Conservation (phyloP, 1,140 invertebrate species). For the Drosophila chauvacae region DNA sequence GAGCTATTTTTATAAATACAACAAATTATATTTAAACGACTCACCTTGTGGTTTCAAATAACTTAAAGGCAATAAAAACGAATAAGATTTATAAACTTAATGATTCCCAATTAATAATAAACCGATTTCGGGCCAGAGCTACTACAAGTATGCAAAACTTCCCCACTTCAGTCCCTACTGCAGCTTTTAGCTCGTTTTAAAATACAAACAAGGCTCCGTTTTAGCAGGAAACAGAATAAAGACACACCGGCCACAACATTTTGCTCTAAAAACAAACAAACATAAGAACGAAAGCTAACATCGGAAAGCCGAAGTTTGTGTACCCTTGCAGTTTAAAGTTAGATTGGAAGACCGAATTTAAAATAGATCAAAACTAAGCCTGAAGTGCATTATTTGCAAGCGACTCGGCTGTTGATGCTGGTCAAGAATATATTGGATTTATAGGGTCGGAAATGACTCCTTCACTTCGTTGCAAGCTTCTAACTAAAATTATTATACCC, state of each 20-base stretch:
- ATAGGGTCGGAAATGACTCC: neutral
- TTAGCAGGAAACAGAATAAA: neutral
- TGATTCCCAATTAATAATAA: no score
- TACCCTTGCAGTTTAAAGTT: neutral
- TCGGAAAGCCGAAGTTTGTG: neutral
- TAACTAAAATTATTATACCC: neutral
- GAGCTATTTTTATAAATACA: no score
- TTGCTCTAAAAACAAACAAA: conserved; percentile 21
- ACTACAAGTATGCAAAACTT: no score
- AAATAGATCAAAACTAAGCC: no score
- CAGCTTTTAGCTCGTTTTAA: conserved; percentile 1
- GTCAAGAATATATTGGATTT: no score
- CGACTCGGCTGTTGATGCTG: no score
- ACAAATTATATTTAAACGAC: no score
- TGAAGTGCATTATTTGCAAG: no score
- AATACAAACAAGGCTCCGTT: conserved; percentile 21
- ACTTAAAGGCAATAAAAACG: no score
- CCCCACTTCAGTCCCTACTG: neutral
- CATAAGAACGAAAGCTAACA: neutral
- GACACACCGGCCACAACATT: conserved; percentile 4
- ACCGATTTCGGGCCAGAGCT: neutral
- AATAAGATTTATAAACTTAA: no score
- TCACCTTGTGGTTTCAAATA: no score
- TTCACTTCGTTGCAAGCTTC: neutral
- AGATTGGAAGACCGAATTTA: no score